Evolutionary conservation across 2,113 vertebrate species (phyloP).

Genomic region (Channa maculata): DNA sequence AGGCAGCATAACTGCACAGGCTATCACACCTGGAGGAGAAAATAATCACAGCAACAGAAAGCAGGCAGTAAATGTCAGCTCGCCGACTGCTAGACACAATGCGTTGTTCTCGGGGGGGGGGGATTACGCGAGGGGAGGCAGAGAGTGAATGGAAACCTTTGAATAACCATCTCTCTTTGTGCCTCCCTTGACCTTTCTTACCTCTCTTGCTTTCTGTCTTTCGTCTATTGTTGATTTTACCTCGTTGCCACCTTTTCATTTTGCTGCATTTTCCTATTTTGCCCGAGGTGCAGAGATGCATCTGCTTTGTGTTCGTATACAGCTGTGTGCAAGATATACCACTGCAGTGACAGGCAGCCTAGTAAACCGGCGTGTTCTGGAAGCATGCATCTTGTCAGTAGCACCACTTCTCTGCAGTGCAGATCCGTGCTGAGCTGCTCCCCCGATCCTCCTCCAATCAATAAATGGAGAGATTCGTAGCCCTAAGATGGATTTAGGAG

Average conservation of each 20-base stretch:
- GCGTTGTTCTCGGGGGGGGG: constrained; percentile 29
- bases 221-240: constrained; percentile 43
- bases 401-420: constrained; percentile 42
- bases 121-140: constrained; percentile 47
- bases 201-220: constrained; percentile 27
- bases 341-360: not conserved
- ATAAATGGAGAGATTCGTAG: constrained; percentile 23
- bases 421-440: constrained; percentile 10
- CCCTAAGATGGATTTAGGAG: constrained; percentile 41
- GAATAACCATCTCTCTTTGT: constrained; percentile 49
- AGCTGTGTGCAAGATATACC: constrained; percentile 4
- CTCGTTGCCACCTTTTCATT: constrained; percentile 38
- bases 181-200: constrained; percentile 60
- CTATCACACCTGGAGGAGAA: constrained; percentile 67
- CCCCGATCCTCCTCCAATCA: constrained; percentile 31
- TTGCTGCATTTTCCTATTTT: not conserved
- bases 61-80: constrained; percentile 74
- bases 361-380: not conserved
- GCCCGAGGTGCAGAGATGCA: not conserved
- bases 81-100: constrained; percentile 38
- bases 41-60: constrained; percentile 72
- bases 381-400: constrained; percentile 19
- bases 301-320: constrained; percentile 1
- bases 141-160: constrained; percentile 70
- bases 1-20: constrained; percentile 39